These are phyloP conservation scores for Melinaea marsaeus DNA, from an alignment of 2,888 invertebrate species.

Conservation along the genomic window DNA sequence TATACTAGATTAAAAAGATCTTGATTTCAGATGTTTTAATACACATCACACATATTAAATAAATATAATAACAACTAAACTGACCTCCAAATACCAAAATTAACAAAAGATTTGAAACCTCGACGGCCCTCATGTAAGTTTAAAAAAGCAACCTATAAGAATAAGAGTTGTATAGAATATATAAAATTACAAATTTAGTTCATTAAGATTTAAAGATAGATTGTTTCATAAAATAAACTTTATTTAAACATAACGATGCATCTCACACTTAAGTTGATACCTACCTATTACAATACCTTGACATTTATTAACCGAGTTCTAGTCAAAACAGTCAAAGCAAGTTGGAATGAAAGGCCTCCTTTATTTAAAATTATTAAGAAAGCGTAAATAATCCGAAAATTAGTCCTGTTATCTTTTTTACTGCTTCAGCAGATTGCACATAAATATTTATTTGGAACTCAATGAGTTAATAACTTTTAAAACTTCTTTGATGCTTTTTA, in stretches of 20 bases:
- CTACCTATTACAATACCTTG: slow-evolving; percentile 8
- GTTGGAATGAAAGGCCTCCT: slow-evolving; percentile 36
- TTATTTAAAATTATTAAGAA: slow-evolving; percentile 49
- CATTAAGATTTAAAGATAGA: not conserved
- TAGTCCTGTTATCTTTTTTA: slow-evolving; percentile 17
- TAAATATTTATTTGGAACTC: slow-evolving; percentile 23
- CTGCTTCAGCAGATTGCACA: slow-evolving; percentile 9
- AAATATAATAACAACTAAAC: slow-evolving; percentile 28
- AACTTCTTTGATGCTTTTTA: slow-evolving; percentile 9
- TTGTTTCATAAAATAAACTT: not conserved
- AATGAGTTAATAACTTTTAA: slow-evolving; percentile 19
- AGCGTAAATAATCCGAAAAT: slow-evolving; percentile 53
- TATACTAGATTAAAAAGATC: slow-evolving; percentile 16
- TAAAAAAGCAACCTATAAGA: slow-evolving; percentile 17
- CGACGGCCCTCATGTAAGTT: slow-evolving; percentile 38
- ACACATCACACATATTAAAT: slow-evolving; percentile 22
- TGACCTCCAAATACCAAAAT: slow-evolving; percentile 27
- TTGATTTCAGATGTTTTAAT: slow-evolving; percentile 13
- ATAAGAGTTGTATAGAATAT: not conserved
- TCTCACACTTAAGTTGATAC: not conserved
- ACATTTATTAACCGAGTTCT: slow-evolving; percentile 20
- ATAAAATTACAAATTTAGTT: no score
- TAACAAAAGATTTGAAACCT: slow-evolving; percentile 33
- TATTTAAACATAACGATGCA: not conserved
- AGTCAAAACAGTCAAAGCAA: slow-evolving; percentile 24